A percentile compares a stretch with the other conserved stretches of the same genome.
Conservation (phyloP, 2,113 vertebrate genomes). For the Pteropus alecto region DNA sequence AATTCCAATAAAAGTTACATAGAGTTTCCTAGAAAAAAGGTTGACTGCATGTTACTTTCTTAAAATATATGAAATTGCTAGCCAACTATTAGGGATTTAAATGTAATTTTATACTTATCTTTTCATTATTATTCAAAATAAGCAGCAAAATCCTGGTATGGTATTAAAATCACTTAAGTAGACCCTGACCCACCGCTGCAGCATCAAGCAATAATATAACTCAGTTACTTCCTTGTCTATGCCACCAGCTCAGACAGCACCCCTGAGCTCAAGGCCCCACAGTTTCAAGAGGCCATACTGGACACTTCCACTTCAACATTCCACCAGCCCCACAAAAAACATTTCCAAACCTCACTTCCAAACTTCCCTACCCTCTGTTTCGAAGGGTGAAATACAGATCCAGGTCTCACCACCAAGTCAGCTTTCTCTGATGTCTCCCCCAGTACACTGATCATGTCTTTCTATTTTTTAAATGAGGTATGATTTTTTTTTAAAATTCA, state of each 20-base stretch:
- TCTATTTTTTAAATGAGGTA: background rate
- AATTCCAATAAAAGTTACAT: background rate
- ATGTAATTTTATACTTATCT: background rate
- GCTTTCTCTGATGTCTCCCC: background rate
- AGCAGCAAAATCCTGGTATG: background rate
- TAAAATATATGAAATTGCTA: background rate
- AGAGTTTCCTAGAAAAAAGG: slow-evolving; percentile 28
- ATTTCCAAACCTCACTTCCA: background rate
- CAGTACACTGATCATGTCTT: background rate
- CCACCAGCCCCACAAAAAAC: background rate
- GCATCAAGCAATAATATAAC: background rate
- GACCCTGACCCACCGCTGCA: background rate
- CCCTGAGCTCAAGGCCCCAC: background rate
- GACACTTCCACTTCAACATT: background rate
- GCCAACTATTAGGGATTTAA: background rate
- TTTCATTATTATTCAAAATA: background rate
- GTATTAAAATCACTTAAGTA: background rate
- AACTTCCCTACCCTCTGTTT: background rate
- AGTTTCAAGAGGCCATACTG: background rate
- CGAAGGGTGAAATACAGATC: background rate
- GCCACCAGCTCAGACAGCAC: too few species aligned
- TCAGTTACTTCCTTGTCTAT: background rate
- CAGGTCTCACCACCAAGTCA: background rate
- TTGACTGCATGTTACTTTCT: background rate
- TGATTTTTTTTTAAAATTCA: background rate